Percentiles rank a stretch among this genome's conserved stretches.
These are phyloP conservation scores for Drosophila mojavensis DNA, from an alignment of 1,140 invertebrate genomes.

Conservation along the genomic window DNA sequence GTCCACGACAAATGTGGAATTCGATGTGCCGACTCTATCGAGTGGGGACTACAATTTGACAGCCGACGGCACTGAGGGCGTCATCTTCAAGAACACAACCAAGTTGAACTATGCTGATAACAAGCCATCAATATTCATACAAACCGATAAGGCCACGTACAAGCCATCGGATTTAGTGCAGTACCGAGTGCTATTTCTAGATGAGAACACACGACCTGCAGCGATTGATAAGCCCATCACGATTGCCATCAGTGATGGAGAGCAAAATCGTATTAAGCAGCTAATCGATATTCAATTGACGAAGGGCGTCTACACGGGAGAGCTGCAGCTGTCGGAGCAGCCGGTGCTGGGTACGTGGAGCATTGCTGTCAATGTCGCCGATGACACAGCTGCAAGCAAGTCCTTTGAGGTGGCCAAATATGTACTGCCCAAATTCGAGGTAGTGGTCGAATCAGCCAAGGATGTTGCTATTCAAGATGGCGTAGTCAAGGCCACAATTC, in stretches of 20 bases:
- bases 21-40: conserved; percentile 88
- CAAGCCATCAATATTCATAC: conserved; percentile 95
- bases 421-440: conserved; percentile 96
- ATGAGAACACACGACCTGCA: conserved; percentile 89
- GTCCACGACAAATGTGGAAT: conserved; percentile 88
- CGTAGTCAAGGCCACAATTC: conserved; percentile 90
- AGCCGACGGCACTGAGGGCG: conserved; percentile 88
- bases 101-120: conserved; percentile 91
- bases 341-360: conserved; percentile 97
- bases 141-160: conserved; percentile 97
- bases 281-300: conserved; percentile 89
- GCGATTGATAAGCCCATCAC: conserved; percentile 72
- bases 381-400: conserved; percentile 57
- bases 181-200: conserved; percentile 93
- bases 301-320: conserved; percentile 91
- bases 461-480: conserved; percentile 92
- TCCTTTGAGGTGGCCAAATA: conserved; percentile 89
- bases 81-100: conserved; percentile 90
- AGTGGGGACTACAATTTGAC: conserved; percentile 91
- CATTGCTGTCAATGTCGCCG: conserved; percentile 86
- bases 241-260: conserved; percentile 60
- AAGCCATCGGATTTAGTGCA: conserved; percentile 93
- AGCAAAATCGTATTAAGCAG: conserved; percentile 87
- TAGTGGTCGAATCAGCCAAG: conserved; percentile 91
- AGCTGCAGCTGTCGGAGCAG: conserved; percentile 91